phyloP scores from a whole-genome alignment of 2,888 invertebrate species.

The Chalcis sispes region DNA sequence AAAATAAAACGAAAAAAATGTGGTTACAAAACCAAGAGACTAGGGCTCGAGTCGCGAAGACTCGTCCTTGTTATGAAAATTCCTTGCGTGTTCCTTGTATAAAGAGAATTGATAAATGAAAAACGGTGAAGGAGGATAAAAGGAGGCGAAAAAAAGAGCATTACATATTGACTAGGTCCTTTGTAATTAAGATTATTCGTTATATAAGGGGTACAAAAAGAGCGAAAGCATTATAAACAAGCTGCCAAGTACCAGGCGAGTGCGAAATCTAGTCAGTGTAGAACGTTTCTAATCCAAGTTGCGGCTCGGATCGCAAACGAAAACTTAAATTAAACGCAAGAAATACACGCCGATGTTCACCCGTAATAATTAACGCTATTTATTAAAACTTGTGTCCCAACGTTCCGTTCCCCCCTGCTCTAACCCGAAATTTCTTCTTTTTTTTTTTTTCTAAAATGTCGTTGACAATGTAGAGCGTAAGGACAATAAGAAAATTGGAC shows the following conservation, averaged over 20 bases:
- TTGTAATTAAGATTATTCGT: slow-evolving; percentile 51
- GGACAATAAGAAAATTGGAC: slow-evolving; percentile 1
- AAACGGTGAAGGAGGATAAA: slow-evolving; percentile 8
- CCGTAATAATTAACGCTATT: no score
- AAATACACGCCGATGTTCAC: no score
- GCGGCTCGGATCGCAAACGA: no score
- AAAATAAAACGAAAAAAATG: slow-evolving; percentile 1
- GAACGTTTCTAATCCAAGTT: slow-evolving; percentile 27
- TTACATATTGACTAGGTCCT: slow-evolving; percentile 42
- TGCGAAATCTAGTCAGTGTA: slow-evolving; percentile 68
- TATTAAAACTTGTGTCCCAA: neutral
- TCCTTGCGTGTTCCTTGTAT: slow-evolving; percentile 45
- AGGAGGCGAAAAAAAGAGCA: slow-evolving; percentile 13
- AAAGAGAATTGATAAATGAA: slow-evolving; percentile 33
- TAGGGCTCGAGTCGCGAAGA: slow-evolving; percentile 15
- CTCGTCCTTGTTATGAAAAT: slow-evolving; percentile 25
- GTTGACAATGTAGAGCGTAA: slow-evolving; percentile 5
- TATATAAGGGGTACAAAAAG: no score
- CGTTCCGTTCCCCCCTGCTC: slow-evolving; percentile 17
- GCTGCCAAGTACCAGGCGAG: slow-evolving; percentile 61
- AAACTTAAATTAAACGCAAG: no score
- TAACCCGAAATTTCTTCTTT: no score
- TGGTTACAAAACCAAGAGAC: slow-evolving; percentile 28
- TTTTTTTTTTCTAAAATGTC: slow-evolving; percentile 18
- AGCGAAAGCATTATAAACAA: slow-evolving; percentile 53